phyloP scores from a whole-genome alignment of 2,113 vertebrate species.

The Lonchura striata region DNA sequence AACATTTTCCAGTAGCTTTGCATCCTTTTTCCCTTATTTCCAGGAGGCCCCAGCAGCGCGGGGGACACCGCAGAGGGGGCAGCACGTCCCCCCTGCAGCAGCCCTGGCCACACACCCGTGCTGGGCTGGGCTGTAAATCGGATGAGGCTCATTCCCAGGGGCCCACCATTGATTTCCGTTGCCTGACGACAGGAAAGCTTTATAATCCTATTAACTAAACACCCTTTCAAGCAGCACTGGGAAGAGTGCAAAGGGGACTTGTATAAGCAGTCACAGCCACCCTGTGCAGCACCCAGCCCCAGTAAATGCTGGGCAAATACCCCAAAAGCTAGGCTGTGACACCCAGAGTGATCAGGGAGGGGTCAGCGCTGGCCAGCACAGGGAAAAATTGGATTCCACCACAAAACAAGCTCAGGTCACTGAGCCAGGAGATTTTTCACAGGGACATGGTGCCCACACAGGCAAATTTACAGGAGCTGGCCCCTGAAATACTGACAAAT shows the following conservation, averaged over 20 bases:
- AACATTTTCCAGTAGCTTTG: neutral
- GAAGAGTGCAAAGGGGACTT: neutral
- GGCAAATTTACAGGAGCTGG: neutral
- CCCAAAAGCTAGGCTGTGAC: neutral
- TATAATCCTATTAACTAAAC: slow-evolving; percentile 64
- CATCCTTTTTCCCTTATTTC: neutral
- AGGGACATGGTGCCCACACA: rapidly evolving
- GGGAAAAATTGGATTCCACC: too few species aligned
- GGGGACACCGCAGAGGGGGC: rapidly evolving
- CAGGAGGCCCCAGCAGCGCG: neutral
- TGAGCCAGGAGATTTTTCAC: neutral
- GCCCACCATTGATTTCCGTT: slow-evolving; percentile 41
- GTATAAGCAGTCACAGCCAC: neutral
- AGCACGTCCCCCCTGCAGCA: rapidly evolving
- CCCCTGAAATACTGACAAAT: neutral
- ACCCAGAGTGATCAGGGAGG: rapidly evolving
- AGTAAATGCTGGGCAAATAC: rapidly evolving
- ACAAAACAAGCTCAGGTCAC: rapidly evolving
- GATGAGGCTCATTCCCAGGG: slow-evolving; percentile 23
- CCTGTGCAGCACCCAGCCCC: rapidly evolving
- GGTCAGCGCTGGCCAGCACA: neutral
- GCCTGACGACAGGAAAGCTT: slow-evolving; percentile 59
- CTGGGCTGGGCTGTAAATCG: neutral
- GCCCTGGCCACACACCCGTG: neutral
- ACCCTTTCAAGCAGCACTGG: slow-evolving; percentile 17